Evolutionary conservation across 2,888 invertebrate species (phyloP).

Genomic region (Drosophila robusta): DNA sequence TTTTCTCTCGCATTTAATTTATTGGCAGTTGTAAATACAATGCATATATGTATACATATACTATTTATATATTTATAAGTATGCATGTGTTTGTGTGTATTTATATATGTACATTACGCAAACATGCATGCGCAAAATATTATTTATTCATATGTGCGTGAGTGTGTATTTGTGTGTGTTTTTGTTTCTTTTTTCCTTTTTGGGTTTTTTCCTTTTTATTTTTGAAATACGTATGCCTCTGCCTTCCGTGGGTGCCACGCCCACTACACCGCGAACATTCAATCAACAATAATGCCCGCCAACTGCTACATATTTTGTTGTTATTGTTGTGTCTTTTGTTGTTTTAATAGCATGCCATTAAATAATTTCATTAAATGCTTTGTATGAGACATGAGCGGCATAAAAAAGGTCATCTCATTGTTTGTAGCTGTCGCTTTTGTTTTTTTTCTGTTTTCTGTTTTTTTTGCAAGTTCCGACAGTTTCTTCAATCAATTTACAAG

Average conservation of each 20-base stretch:
- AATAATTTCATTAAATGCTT: constrained; percentile 78
- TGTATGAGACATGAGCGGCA: constrained; percentile 52
- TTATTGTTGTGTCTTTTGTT: constrained; percentile 61
- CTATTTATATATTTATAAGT: constrained; percentile 39
- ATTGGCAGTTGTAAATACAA: constrained; percentile 63
- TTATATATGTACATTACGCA: constrained; percentile 46
- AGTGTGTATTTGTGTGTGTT: not conserved
- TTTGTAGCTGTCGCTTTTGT: constrained; percentile 29
- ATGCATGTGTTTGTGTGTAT: constrained; percentile 7
- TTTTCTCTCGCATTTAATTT: constrained; percentile 48
- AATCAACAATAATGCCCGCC: constrained; percentile 61
- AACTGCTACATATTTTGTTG: constrained; percentile 17
- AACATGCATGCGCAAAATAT: constrained; percentile 40
- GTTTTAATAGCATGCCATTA: constrained; percentile 75
- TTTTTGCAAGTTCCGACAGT: constrained; percentile 43
- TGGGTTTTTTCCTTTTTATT: constrained; percentile 1
- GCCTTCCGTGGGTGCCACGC: constrained; percentile 32
- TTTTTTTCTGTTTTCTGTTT: constrained; percentile 26
- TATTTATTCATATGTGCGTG: constrained; percentile 61
- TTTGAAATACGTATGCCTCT: constrained; percentile 12
- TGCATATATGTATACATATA: constrained; percentile 45
- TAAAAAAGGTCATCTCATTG: constrained; percentile 56
- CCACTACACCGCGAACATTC: constrained; percentile 36
- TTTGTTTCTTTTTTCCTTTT: constrained; percentile 43
- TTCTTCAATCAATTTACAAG: constrained; percentile 54